Evolutionary conservation across 2,888 invertebrate species (phyloP).

Genomic region (Cryptophagus acutangulus): DNA sequence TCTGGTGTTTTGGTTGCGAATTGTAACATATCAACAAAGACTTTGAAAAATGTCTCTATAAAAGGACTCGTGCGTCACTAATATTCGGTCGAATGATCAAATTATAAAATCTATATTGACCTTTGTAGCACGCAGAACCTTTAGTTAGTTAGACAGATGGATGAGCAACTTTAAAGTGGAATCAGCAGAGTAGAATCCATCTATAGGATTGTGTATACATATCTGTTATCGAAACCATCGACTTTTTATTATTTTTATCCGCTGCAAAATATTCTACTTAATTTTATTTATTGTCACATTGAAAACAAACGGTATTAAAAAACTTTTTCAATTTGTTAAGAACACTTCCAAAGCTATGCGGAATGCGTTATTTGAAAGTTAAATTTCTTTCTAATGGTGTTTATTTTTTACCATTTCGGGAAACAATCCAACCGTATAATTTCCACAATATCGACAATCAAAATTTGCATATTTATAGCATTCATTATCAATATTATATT

Average conservation of each 20-base stretch:
- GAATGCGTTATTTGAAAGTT: no score
- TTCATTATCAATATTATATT: no score
- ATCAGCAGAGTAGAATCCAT: not conserved
- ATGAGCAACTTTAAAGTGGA: slow-evolving; percentile 19
- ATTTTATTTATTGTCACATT: not conserved
- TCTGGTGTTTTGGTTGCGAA: no score
- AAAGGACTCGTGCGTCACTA: slow-evolving; percentile 18
- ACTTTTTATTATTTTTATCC: not conserved
- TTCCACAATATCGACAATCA: no score
- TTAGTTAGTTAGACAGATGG: slow-evolving; percentile 23
- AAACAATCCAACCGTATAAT: no score
- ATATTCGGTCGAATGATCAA: slow-evolving; percentile 18
- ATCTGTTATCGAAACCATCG: slow-evolving; percentile 2
- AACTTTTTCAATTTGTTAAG: not conserved
- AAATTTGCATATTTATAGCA: no score
- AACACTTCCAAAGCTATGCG: no score
- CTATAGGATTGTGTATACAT: no score
- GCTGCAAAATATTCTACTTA: not conserved
- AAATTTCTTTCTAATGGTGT: no score
- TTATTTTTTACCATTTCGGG: no score
- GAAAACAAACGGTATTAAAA: not conserved
- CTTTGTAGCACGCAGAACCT: slow-evolving; percentile 27
- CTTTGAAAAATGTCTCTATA: not conserved
- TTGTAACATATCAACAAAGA: no score
- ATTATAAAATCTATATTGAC: slow-evolving; percentile 28